phyloP scores from a whole-genome alignment of 1,140 invertebrate genomes.

The Heterodera schachtii region DNA sequence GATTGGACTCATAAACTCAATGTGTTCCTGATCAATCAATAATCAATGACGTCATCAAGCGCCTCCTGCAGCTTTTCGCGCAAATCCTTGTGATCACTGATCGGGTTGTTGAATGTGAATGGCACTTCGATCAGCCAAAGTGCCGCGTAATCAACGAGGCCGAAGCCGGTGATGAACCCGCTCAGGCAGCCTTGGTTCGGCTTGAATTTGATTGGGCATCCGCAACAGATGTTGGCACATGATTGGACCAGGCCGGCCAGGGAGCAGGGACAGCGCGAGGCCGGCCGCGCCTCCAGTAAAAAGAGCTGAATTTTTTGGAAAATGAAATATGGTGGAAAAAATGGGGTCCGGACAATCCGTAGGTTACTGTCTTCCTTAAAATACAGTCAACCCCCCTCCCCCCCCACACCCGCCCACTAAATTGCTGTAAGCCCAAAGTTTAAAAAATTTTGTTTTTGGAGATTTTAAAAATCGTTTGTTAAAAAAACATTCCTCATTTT shows the following conservation, averaged over 20 bases:
- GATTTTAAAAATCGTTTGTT: no score
- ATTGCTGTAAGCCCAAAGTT: no score
- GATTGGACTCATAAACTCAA: no score
- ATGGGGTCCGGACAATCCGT: no score
- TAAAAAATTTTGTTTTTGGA: no score
- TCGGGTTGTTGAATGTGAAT: not conserved
- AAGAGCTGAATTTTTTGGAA: not conserved
- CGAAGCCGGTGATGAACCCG: not conserved
- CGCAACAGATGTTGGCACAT: not conserved
- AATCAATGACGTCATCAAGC: not conserved
- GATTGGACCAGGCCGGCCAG: not conserved
- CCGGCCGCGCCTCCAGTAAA: not conserved
- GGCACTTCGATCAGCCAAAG: not conserved
- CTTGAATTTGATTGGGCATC: not conserved
- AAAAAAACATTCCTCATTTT: no score
- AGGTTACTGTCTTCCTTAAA: no score
- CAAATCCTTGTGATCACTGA: not conserved
- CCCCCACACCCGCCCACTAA: no score
- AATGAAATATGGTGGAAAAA: no score
- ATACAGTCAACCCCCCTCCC: no score
- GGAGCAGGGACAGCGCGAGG: not conserved
- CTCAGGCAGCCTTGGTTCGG: not conserved
- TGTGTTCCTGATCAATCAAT: not conserved
- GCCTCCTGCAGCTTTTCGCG: not conserved
- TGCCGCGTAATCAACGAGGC: not conserved